Conservation (phyloP, 2,888 invertebrate species). For the Pollenia angustigena region DNA sequence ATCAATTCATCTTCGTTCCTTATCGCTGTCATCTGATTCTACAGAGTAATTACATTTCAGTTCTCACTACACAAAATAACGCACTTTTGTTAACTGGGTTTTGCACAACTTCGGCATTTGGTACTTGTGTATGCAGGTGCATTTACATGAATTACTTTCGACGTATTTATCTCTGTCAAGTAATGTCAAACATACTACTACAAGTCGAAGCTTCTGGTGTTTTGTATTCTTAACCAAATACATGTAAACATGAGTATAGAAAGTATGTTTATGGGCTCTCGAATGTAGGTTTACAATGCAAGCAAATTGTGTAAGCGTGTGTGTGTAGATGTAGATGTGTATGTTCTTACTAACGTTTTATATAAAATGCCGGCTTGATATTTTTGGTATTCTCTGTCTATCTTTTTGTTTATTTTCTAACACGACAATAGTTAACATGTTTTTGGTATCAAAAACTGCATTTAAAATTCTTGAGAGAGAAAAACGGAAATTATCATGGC, state of each 20-base stretch:
- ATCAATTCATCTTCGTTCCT: background rate
- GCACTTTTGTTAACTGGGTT: background rate
- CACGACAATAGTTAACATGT: background rate
- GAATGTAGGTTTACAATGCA: background rate
- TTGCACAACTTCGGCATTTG: background rate
- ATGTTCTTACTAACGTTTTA: background rate
- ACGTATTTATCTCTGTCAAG: conserved; percentile 60
- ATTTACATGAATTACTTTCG: conserved; percentile 42
- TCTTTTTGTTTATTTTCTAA: no score
- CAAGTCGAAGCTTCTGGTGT: conserved; percentile 35
- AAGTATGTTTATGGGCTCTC: background rate
- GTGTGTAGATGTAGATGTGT: background rate
- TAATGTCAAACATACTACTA: conserved; percentile 27
- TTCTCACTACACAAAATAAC: background rate
- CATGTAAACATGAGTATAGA: background rate
- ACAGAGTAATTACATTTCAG: conserved; percentile 18
- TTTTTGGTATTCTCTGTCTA: no score
- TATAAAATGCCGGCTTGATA: no score
- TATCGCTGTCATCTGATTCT: background rate
- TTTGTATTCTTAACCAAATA: conserved; percentile 9
- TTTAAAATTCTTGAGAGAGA: background rate
- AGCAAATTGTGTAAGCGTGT: no score
- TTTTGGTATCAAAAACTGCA: background rate
- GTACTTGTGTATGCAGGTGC: conserved; percentile 19
- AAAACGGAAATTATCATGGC: background rate